phyloP scores from a whole-genome alignment of 2,797 vertebrate genomes.

The Podarcis siculus region DNA sequence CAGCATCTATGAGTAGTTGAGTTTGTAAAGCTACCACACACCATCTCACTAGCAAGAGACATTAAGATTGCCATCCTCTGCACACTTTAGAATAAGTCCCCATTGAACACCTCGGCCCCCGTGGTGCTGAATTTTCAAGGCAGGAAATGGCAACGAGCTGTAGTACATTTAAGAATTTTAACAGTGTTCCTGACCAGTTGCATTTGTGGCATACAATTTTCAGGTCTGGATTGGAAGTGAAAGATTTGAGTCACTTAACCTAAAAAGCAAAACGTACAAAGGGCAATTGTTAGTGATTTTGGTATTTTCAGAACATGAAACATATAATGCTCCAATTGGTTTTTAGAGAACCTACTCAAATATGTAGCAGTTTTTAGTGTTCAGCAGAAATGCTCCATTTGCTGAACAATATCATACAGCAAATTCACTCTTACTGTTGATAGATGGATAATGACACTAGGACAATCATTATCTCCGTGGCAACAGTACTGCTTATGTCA shows the following conservation, averaged over 20 bases:
- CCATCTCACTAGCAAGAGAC: neutral
- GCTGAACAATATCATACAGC: slow-evolving; percentile 81
- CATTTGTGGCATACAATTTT: neutral
- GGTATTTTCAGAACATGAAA: neutral
- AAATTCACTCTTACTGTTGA: slow-evolving; percentile 78
- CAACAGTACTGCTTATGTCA: slow-evolving; percentile 77
- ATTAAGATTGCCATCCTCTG: neutral
- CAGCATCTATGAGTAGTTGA: neutral
- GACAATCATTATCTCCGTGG: slow-evolving; percentile 79
- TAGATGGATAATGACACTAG: slow-evolving; percentile 79
- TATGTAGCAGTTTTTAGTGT: slow-evolving; percentile 82
- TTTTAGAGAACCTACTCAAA: slow-evolving; percentile 10
- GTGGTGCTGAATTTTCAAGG: neutral
- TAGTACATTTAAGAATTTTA: neutral
- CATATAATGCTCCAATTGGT: neutral
- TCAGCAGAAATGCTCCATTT: slow-evolving; percentile 71
- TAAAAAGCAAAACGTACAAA: neutral
- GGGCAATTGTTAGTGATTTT: neutral
- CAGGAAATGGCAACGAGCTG: neutral
- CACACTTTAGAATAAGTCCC: neutral
- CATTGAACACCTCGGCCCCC: neutral
- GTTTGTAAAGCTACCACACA: neutral
- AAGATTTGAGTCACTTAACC: neutral
- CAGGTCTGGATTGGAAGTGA: neutral
- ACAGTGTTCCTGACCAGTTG: neutral